Percentiles rank a stretch among this genome's conserved stretches.
phyloP scores from a whole-genome alignment of 2,888 invertebrate genomes.

The Napeogenes sylphis region DNA sequence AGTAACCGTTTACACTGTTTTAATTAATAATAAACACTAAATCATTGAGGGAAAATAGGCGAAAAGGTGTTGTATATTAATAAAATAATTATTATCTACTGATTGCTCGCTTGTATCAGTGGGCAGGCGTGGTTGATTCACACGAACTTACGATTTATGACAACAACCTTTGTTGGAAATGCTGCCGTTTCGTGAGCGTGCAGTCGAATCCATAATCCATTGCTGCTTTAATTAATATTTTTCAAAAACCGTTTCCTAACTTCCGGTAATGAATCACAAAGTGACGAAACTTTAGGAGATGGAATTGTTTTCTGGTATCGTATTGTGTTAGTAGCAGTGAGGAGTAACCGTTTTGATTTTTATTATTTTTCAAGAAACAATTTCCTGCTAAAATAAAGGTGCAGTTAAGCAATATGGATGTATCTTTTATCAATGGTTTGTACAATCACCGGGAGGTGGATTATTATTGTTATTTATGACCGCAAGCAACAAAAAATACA shows the following conservation, averaged over 20 bases:
- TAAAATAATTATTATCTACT: slow-evolving; percentile 67
- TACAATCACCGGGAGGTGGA: slow-evolving; percentile 23
- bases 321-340: slow-evolving; percentile 48
- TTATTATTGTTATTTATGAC: slow-evolving; percentile 12
- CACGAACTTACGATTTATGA: slow-evolving; percentile 63
- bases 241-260: neutral
- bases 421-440: slow-evolving; percentile 20
- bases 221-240: slow-evolving; percentile 10
- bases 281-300: neutral
- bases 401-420: slow-evolving; percentile 47
- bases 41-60: slow-evolving; percentile 54
- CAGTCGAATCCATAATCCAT: slow-evolving; percentile 18
- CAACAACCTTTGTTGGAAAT: slow-evolving; percentile 35
- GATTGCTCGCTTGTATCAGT: slow-evolving; percentile 57
- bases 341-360: slow-evolving; percentile 43
- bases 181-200: slow-evolving; percentile 5
- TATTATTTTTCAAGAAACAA: slow-evolving; percentile 53
- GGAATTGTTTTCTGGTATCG: slow-evolving; percentile 5
- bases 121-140: slow-evolving; percentile 63
- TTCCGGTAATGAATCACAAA: slow-evolving; percentile 21
- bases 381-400: slow-evolving; percentile 53
- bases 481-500: neutral
- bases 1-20: slow-evolving; percentile 46
- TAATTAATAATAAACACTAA: slow-evolving; percentile 57
- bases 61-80: slow-evolving; percentile 66